Base-by-base conservation (phyloP, 2,888 invertebrate genomes). In the Buathra laborator region DNA sequence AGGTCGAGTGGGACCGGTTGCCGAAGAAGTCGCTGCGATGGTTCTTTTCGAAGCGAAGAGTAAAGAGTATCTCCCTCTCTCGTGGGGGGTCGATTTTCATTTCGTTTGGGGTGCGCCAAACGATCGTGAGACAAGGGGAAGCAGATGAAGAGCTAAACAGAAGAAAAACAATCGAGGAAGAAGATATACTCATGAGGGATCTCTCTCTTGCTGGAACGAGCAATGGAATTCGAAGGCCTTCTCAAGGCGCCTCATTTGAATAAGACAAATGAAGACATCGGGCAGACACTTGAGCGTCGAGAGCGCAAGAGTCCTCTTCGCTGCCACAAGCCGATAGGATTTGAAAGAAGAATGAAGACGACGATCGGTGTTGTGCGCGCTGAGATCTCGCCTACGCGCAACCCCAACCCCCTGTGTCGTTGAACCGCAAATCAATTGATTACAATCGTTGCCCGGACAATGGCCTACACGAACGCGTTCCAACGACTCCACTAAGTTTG, bases 381-480 rank as follows among this genome's bases (percentile, higher is more conserved):
- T 83, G 68, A 56, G 80, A 80, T 81, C 78, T 72, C 70, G 80
- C 81, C 78, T 79, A 83, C 84, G 78, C 86, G 86, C 86, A 86
- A 80, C 87, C 81, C 66, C 48, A 51, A 66, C 46, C 67, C n/a
- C 68, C 59, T 32, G 83, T 84, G 72, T 86, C 88, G 87, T 89
- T 87, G 90, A 91, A 89, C 87, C 88, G 85, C 88, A 83, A 80
- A 83, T 87, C 90, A 90, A 92, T 91, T 90, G 92, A 92, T 92
- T 88, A 89, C 89, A 87, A 92, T 93, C 92, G 89, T 91, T 91
- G 91, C 81, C 86, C 84, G 91, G 90, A 93, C 92, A 92, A 93
- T 92, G 87, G 89, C 59, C 72, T 86, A 90, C 90, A 89, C 79
- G 87, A 86, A 85, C 90, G 90, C 89, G 88, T 81, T 84, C 85